Conservation (phyloP, 2,113 vertebrate species). For the Accipiter cooperii region DNA sequence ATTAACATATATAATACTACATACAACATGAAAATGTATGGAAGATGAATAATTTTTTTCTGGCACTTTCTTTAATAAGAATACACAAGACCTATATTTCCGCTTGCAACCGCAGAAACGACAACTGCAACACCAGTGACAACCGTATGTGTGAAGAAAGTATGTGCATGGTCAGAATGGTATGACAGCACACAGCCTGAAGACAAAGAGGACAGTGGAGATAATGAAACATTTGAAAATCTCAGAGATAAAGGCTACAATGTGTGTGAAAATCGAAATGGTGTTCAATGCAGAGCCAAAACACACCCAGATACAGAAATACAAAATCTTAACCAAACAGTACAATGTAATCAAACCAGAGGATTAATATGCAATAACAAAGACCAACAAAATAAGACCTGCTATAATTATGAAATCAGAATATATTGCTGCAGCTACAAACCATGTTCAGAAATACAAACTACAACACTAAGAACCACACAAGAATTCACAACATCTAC, state of each 20-base stretch:
- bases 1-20: not conserved
- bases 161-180: constrained; percentile 70
- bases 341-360: not conserved
- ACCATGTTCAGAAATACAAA: constrained; percentile 23
- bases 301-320: not conserved
- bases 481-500: not conserved
- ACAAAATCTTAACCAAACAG: constrained; percentile 38
- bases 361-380: constrained; percentile 68
- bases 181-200: constrained; percentile 41
- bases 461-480: not conserved
- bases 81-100: not conserved
- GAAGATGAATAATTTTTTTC: not conserved
- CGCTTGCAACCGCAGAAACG: not conserved
- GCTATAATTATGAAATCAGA: constrained; percentile 69
- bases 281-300: constrained; percentile 54
- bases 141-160: constrained; percentile 48
- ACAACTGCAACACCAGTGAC: not conserved
- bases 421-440: constrained; percentile 59
- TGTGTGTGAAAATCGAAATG: not conserved
- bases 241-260: constrained; percentile 40
- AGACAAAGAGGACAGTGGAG: not conserved
- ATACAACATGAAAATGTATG: not conserved
- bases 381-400: constrained; percentile 31
- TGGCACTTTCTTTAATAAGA: not conserved
- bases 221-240: constrained; percentile 63